phyloP scores from a whole-genome alignment of 2,113 vertebrate species.

The Alexandromys fortis region DNA sequence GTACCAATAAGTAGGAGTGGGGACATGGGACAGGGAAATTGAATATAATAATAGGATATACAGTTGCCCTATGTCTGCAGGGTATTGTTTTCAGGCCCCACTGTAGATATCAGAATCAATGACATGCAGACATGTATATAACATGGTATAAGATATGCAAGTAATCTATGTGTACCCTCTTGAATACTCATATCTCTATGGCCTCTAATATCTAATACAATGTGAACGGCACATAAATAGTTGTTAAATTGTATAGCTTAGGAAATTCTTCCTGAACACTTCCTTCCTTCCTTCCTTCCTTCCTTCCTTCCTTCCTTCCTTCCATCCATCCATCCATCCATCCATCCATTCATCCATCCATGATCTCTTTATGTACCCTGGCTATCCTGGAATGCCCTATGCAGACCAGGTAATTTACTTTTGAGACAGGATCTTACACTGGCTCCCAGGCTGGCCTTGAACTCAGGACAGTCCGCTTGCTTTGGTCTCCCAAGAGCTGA shows the following conservation, averaged over 20 bases:
- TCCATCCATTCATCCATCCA: background rate
- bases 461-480: background rate
- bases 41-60: slow-evolving; percentile 23
- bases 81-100: background rate
- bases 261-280: background rate
- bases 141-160: background rate
- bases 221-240: background rate
- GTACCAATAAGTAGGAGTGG: slow-evolving; percentile 68
- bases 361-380: background rate
- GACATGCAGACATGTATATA: background rate
- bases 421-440: background rate
- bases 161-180: background rate
- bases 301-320: background rate
- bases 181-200: background rate
- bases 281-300: background rate
- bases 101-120: background rate
- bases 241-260: background rate
- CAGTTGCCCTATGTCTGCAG: background rate
- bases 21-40: background rate
- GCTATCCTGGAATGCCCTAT: background rate
- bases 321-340: too few species aligned
- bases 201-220: background rate
- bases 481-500: background rate
- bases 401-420: slow-evolving; percentile 44
- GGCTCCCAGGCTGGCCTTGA: background rate